Evolutionary conservation across 2,888 invertebrate genomes (phyloP), one percentile per base, ranked within the genome.

Genomic region (Chouioia cunea): DNA sequence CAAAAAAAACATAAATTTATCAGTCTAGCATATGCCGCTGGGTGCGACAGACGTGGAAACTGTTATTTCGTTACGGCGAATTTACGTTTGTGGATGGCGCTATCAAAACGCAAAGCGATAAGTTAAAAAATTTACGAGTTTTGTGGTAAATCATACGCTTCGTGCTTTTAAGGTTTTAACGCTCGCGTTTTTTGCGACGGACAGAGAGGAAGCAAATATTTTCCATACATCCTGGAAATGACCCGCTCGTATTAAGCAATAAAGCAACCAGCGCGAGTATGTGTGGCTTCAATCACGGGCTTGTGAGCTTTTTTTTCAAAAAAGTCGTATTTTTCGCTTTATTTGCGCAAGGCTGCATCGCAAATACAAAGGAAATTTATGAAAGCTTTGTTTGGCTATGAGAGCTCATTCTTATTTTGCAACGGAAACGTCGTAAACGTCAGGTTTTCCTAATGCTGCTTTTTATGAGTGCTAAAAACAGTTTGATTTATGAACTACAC

Each of bases 91-190:
- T 47, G 65, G 74, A 76, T 75, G 76, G 77, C 70, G 77, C 77
- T 80, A 82, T 82, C 81, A 80, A 79, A 81, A 79, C 78, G 78
- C 36, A 36, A 36, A 36, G 74, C 77, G 76, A 79, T 81, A 80
- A 81, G 79, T 80, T 79, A 75, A 79, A 82, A 81, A 80, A 82
- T 82, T 82, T 82, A 83, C 77, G 81, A 78, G 77, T 76, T 65
- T 22, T 18, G 73, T 79, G 73, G 77, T 83, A 82, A 82, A 82
- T 83, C 81, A 81, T 73, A 54, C 70, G 56, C 15, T 50, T n/a
- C n/a, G 50, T 56, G 59, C 67, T 65, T 68, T 71, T 71, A 67
- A 57, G 50, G 52, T 60, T 80, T 80, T 79, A 79, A 80, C 76
- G 77, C 77, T 6, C 73, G 74, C 67, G 74, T 2, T 46, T 36